These are phyloP conservation scores for Panagrolaimus sp. DNA, from an alignment of 1,140 invertebrate genomes.

Conservation along the genomic window DNA sequence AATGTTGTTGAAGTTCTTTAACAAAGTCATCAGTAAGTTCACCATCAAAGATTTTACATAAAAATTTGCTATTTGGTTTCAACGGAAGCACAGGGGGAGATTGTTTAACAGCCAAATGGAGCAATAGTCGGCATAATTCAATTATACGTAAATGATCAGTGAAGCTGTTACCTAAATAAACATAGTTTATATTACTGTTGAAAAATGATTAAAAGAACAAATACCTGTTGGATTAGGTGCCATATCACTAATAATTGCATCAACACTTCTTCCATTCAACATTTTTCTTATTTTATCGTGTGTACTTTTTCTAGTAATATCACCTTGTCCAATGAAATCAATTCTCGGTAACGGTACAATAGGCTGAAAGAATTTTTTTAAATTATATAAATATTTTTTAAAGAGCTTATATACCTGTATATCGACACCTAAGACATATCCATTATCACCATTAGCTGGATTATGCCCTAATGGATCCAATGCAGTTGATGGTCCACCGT, in stretches of 20 bases:
- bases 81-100: conserved; percentile 53
- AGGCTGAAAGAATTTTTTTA: conserved; percentile 65
- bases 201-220: no score
- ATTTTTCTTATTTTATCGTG: conserved; percentile 60
- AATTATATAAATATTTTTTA: no score
- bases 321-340: conserved; percentile 70
- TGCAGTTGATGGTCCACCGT: neutral
- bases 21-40: conserved; percentile 66
- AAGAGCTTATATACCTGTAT: conserved; percentile 23
- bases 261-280: conserved; percentile 65
- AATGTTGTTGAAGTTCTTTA: conserved; percentile 69
- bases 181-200: no score
- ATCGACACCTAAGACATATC: conserved; percentile 35
- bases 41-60: conserved; percentile 82
- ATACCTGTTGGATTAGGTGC: conserved; percentile 75
- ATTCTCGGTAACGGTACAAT: conserved; percentile 69
- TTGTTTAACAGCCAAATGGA: conserved; percentile 26
- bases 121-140: conserved; percentile 22
- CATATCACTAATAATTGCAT: conserved; percentile 88
- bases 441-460: no score
- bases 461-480: neutral
- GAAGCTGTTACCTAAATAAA: conserved; percentile 7
- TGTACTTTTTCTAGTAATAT: conserved; percentile 59
- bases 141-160: conserved; percentile 29
- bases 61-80: conserved; percentile 53